These are phyloP conservation scores for Thripadectes ignobilis DNA, from an alignment of 2,797 vertebrate species.

Conservation along the genomic window DNA sequence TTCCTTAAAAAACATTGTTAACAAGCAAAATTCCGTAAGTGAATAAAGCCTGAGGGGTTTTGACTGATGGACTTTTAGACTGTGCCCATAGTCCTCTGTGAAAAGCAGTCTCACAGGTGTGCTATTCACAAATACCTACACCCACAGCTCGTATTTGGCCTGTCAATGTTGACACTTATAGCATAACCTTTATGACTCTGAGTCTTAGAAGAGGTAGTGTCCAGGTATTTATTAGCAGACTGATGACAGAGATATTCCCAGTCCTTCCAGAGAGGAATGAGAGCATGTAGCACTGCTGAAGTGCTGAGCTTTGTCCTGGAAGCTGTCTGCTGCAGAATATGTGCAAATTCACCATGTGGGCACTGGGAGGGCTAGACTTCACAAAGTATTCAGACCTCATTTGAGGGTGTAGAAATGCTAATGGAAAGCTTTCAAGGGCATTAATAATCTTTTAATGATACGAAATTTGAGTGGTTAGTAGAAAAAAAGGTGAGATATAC, in stretches of 20 bases:
- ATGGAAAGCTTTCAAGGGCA: background rate
- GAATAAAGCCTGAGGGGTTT: background rate
- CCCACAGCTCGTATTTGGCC: background rate
- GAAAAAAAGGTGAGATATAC: background rate
- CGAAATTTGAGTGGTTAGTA: background rate
- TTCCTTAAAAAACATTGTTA: background rate
- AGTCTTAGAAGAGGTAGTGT: background rate
- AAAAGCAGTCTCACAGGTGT: background rate
- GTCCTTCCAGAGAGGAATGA: background rate
- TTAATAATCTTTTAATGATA: background rate
- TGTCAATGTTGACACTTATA: background rate
- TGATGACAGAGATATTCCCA: background rate
- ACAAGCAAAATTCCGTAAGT: background rate
- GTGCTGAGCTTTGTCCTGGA: background rate
- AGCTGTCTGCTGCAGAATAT: background rate
- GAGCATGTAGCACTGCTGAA: background rate
- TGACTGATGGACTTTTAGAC: background rate
- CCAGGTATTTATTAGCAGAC: background rate
- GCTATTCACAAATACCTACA: background rate
- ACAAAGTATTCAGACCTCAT: background rate
- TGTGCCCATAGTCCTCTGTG: background rate
- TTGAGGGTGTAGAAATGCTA: background rate
- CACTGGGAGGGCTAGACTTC: background rate
- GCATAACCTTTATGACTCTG: background rate
- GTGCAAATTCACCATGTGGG: background rate